A percentile compares a stretch with the other conserved stretches of the same genome.
phyloP scores from a whole-genome alignment of 1,140 invertebrate species.

The Palaemon carinicauda region DNA sequence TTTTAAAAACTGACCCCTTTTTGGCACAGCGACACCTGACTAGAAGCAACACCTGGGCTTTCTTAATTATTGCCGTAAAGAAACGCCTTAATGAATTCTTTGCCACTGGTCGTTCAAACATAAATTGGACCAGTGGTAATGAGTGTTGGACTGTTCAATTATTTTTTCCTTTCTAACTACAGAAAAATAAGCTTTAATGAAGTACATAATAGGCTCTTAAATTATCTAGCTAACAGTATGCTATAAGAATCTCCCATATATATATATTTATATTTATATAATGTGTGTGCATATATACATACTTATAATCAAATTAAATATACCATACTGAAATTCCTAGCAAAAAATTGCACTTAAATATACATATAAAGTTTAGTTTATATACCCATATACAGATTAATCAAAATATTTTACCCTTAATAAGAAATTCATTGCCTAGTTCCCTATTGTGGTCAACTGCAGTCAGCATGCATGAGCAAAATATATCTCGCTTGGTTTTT shows the following conservation, averaged over 20 bases:
- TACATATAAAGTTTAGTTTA: no score
- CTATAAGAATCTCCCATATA: background rate
- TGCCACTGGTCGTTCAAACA: background rate
- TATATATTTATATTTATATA: background rate
- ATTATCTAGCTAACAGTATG: background rate
- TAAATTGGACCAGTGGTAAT: background rate
- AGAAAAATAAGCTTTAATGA: constrained; percentile 46
- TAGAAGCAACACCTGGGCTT: constrained; percentile 43
- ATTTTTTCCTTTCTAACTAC: constrained; percentile 14
- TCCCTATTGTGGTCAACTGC: no score
- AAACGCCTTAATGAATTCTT: constrained; percentile 32
- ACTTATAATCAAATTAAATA: background rate
- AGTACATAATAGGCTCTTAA: constrained; percentile 41
- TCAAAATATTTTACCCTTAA: no score
- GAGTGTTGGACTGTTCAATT: constrained; percentile 14
- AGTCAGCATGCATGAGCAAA: no score
- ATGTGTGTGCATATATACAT: constrained; percentile 10
- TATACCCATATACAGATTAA: no score
- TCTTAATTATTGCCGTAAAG: constrained; percentile 31
- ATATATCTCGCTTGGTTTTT: no score
- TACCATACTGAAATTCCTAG: no score
- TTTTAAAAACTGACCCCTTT: constrained; percentile 31
- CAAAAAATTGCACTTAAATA: no score
- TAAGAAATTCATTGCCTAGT: no score
- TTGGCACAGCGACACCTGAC: constrained; percentile 47